Base-by-base conservation (phyloP, 2,888 invertebrate genomes). In the Eumerus sabulonum region DNA sequence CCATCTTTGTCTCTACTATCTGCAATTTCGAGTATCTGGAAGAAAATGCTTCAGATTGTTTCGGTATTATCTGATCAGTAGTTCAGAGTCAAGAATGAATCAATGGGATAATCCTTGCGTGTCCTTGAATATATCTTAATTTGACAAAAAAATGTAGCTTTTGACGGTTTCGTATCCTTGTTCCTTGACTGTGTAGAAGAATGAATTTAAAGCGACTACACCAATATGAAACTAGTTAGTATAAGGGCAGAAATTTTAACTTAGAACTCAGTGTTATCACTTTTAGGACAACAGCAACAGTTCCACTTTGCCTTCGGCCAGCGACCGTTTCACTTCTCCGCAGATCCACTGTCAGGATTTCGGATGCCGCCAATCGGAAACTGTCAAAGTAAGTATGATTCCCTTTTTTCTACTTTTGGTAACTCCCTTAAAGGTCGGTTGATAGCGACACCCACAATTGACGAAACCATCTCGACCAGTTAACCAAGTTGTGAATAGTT, bases 201-300 rank as follows among this genome's bases (percentile, higher is more conserved):
- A 27, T 2, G 2, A 27, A 2, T 27, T 7, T 27, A 27, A 7
- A 4, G 7, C 27, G 7, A 2, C 2, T 27, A 27, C 7, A 27
- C 27, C 2, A 2, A 27, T 13, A 62, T 9, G 51, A 47, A 67
- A 62, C 62, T 47, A 59, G 11, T 79, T 83, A 86, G 85, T 27
- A 85, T 86, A 86, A 89, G 89, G 85, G 85, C 88, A 88, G 89
- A 87, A 85, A 87, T 87, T 88, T 88, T 86, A 88, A 88, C 86
- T 88, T 85, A 88, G 86, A 87, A 92, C 90, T 85, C 92, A 95
- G 95, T 95, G 94, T 92, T 95, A 90, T 95, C 95, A 90, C 93
- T 96, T 92, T 91, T 94, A 97, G 97, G 97, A 91, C 96, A 96
- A 90, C 97, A 97, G 91, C 96, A 97, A 90, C 96, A 96, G 91